phyloP scores from a whole-genome alignment of 2,888 invertebrate species.

The Phyllotreta striolata region DNA sequence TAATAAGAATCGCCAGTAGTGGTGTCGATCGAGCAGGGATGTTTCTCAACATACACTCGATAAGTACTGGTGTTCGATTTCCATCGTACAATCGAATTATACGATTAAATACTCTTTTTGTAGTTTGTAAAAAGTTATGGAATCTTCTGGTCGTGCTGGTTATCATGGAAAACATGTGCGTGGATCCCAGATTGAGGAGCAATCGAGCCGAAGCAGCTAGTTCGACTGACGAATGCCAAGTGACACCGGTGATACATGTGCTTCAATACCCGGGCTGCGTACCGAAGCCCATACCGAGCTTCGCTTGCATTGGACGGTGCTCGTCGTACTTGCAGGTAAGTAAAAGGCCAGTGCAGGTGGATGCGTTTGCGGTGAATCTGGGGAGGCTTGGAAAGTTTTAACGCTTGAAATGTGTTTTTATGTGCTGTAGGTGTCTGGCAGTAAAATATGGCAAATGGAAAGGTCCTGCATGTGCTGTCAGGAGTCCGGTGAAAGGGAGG shows the following conservation, averaged over 20 bases:
- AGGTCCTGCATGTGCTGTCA: slow-evolving; percentile 95
- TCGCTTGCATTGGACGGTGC: slow-evolving; percentile 90
- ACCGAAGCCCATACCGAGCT: slow-evolving; percentile 92
- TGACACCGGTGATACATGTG: slow-evolving; percentile 91
- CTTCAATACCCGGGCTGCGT: slow-evolving; percentile 91
- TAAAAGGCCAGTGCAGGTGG: slow-evolving; percentile 1
- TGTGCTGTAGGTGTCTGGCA: slow-evolving; percentile 81
- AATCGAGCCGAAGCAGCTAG: slow-evolving; percentile 55
- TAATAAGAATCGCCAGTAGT: no score
- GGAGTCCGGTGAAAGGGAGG: slow-evolving; percentile 91
- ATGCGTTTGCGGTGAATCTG: slow-evolving; percentile 6
- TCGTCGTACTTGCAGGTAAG: slow-evolving; percentile 89
- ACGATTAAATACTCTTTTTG: slow-evolving; percentile 28
- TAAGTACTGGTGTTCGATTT: slow-evolving; percentile 18
- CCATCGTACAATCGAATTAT: background rate
- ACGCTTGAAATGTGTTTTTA: background rate
- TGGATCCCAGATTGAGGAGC: slow-evolving; percentile 53
- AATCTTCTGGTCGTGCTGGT: slow-evolving; percentile 47
- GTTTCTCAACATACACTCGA: slow-evolving; percentile 27
- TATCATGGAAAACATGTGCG: slow-evolving; percentile 56
- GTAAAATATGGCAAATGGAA: slow-evolving; percentile 97
- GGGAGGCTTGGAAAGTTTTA: background rate
- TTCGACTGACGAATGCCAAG: slow-evolving; percentile 81
- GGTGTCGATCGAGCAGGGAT: slow-evolving; percentile 10
- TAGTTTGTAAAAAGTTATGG: slow-evolving; percentile 47